These are phyloP conservation scores for Poecile atricapillus DNA, from an alignment of 2,113 vertebrate genomes.

Conservation along the genomic window DNA sequence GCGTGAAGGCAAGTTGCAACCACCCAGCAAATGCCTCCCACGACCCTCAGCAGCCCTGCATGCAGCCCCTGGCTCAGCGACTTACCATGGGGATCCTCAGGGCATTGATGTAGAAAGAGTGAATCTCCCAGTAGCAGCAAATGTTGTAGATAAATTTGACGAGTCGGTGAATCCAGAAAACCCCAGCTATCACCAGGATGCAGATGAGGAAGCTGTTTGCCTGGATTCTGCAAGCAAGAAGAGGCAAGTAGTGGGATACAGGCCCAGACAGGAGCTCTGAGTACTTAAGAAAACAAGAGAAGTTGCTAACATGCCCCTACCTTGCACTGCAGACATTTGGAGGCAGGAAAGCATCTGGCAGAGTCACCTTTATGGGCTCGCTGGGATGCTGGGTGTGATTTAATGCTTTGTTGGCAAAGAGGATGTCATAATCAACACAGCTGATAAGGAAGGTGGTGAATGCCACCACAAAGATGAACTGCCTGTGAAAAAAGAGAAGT, in stretches of 20 bases:
- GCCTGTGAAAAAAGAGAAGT: constrained; percentile 71
- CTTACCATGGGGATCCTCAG: constrained; percentile 93
- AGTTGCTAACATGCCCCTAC: constrained; percentile 59
- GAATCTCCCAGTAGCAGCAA: constrained; percentile 98
- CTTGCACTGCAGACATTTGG: constrained; percentile 87
- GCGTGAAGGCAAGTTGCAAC: neutral
- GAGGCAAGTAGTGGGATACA: neutral
- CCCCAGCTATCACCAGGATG: constrained; percentile 88
- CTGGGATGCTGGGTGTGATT: constrained; percentile 88
- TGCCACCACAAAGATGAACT: constrained; percentile 95
- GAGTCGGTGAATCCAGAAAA: constrained; percentile 96
- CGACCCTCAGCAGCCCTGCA: rapidly evolving
- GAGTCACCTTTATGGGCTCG: constrained; percentile 89
- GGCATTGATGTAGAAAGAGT: constrained; percentile 93
- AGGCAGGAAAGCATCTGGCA: constrained; percentile 92
- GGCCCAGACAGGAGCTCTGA: neutral
- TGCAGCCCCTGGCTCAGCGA: rapidly evolving
- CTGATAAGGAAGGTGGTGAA: constrained; percentile 97
- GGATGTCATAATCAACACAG: constrained; percentile 97
- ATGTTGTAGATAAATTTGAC: constrained; percentile 98
- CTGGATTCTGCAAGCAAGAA: constrained; percentile 80
- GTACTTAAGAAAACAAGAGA: neutral
- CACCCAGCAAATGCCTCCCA: neutral
- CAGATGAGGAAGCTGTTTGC: constrained; percentile 90
- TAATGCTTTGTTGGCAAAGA: constrained; percentile 97